Percentiles rank a stretch among this genome's conserved stretches.
These are phyloP conservation scores for Phalanger gymnotis DNA, from an alignment of 2,797 vertebrate species.

Conservation along the genomic window DNA sequence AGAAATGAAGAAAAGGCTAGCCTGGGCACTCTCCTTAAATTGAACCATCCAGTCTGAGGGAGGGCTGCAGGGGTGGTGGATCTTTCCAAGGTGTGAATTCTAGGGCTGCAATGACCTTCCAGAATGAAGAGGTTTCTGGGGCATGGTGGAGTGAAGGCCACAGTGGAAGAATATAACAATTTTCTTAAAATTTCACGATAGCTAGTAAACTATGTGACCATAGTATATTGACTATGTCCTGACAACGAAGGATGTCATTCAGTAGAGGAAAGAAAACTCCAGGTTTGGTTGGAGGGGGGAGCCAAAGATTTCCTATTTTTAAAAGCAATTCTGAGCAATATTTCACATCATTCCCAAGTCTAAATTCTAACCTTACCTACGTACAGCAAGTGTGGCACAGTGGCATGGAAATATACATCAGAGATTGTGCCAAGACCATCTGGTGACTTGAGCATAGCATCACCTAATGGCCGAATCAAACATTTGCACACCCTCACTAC, in stretches of 20 bases:
- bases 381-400: background rate
- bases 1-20: background rate
- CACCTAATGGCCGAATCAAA: background rate
- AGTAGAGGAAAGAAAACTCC: background rate
- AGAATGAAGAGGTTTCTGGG: background rate
- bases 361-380: background rate
- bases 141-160: background rate
- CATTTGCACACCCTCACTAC: background rate
- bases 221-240: background rate
- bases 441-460: background rate
- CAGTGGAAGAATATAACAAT: background rate
- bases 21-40: background rate
- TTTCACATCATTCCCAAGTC: background rate
- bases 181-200: background rate
- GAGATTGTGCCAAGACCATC: background rate
- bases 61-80: background rate
- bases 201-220: background rate
- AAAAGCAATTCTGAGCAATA: background rate
- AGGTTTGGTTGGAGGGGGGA: background rate
- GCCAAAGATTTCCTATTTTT: background rate
- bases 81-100: background rate
- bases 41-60: background rate
- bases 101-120: background rate
- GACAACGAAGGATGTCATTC: background rate
- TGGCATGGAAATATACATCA: background rate